Base-by-base conservation (phyloP, 2,113 vertebrate genomes). In the Microcebus griseorufus region DNA sequence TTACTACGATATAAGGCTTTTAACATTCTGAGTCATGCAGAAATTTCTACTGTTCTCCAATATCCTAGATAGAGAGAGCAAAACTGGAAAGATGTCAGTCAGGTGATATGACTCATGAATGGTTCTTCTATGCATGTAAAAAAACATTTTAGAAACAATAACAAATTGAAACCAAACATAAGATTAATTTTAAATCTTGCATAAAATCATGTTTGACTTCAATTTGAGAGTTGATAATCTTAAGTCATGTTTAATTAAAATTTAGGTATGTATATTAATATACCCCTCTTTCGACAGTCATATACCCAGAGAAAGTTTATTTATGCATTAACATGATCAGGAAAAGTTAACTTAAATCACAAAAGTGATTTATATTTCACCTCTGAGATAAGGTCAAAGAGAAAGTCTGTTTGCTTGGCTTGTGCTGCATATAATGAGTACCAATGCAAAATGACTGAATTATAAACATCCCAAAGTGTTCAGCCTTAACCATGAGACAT, bases 391-490 rank as follows among this genome's bases (percentile, higher is more conserved):
- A 93, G 64, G 58, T 84, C 69, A 80, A 90, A n/a, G 60, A 91
- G 7, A 96, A 91, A 88, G 51, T 76, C 37, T 81, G 6, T 93
- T 97, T 84, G 6, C 51, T 88, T 92, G 58, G 12, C 37, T 92
- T 70, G 22, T 80, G 27, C 22, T 82, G 20, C 23, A 91, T 85
- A 81, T n/a, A 62, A 62, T 42, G 64, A 93, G 42, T 2, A 81
- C 11, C 72, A 88, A 18, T 58, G 51, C 94, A 96, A 88, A 88
- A 78, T 82, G 53, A 10, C 6, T 80, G n/a, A 83, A 65, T 64
- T 83, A 80, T 76, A 95, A 88, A 69, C 29, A 94, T 32, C 22
- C n/a, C 67, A 78, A 76, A 53, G 60, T 45, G 9, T 90, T 5
- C 2, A 60, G 11, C 13, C n/a, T 82, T 94, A 89, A 80, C 79